Conservation (phyloP, 2,797 vertebrate species). For the Propithecus perrieri region DNA sequence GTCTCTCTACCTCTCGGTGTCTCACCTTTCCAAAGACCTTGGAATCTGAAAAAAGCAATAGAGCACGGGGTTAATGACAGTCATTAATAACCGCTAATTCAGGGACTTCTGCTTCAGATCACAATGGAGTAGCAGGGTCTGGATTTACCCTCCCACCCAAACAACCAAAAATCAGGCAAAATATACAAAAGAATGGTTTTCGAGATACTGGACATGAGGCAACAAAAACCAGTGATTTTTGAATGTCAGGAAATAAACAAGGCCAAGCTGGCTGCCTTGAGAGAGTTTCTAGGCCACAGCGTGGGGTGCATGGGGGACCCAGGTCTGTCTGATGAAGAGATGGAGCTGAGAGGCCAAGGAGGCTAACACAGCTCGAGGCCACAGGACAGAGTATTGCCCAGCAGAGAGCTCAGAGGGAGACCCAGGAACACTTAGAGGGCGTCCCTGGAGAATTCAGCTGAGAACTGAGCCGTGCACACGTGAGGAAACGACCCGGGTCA, state of each 20-base stretch:
- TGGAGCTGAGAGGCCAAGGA: background rate
- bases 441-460: too few relatives aligned
- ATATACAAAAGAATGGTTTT: background rate
- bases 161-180: background rate
- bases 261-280: background rate
- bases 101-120: background rate
- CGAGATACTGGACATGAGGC: background rate
- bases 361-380: background rate
- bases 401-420: background rate
- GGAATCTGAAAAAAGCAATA: background rate
- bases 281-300: background rate
- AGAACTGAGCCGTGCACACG: background rate
- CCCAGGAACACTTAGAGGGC: background rate
- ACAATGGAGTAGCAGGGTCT: background rate
- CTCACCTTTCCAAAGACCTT: background rate
- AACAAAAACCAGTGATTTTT: background rate
- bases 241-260: background rate
- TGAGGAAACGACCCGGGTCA: background rate
- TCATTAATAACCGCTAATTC: background rate
- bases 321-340: background rate
- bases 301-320: accelerated
- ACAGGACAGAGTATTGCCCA: background rate
- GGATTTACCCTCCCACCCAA: background rate
- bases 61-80: background rate
- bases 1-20: background rate